Evolutionary conservation across 1,140 invertebrate genomes (phyloP).

Genomic region (Panulirus ornatus): DNA sequence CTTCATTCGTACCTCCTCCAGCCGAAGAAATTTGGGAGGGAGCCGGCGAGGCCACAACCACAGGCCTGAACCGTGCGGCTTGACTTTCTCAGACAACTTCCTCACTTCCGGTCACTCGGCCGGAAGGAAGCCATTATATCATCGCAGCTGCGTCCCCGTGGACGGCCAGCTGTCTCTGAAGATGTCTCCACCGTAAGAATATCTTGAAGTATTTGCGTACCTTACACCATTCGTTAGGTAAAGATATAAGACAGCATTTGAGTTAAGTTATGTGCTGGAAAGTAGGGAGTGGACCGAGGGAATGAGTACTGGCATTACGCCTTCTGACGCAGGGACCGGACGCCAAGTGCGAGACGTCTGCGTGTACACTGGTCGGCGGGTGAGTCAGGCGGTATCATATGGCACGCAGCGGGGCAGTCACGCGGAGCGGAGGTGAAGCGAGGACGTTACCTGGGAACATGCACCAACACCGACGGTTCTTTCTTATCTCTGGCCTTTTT

Average conservation of each 20-base stretch:
- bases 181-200: background rate
- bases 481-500: background rate
- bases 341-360: background rate
- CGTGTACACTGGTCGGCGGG: background rate
- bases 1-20: background rate
- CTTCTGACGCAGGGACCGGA: too few relatives aligned
- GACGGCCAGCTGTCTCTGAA: background rate
- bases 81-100: conserved; percentile 73
- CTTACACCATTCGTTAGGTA: too few relatives aligned
- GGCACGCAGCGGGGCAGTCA: conserved; percentile 68
- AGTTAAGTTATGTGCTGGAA: too few relatives aligned
- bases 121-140: conserved; percentile 69
- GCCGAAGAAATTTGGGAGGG: conserved; percentile 37
- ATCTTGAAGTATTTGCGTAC: too few relatives aligned
- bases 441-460: conserved; percentile 33
- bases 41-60: conserved; percentile 28
- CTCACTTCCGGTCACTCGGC: conserved; percentile 70
- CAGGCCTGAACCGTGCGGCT: conserved; percentile 66
- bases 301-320: too few relatives aligned
- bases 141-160: conserved; percentile 34
- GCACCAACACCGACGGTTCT: background rate
- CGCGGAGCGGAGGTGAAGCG: conserved; percentile 30
- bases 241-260: too few relatives aligned
- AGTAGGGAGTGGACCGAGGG: too few relatives aligned
- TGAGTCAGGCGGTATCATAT: conserved; percentile 64